Evolutionary conservation across 2,113 vertebrate genomes (phyloP).

Genomic region (Micronycteris hirsuta): DNA sequence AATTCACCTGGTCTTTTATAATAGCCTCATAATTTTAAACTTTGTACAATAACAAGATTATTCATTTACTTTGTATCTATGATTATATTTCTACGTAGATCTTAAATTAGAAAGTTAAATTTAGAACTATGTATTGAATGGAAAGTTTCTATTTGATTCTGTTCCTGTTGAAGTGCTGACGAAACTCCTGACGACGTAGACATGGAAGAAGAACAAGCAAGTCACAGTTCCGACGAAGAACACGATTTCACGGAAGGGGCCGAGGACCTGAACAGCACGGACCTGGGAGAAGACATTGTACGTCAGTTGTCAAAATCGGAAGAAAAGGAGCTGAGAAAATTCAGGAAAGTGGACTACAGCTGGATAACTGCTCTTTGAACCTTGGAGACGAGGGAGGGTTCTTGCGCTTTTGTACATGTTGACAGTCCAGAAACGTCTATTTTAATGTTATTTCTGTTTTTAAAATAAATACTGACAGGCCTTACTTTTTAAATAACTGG

Average conservation of each 20-base stretch:
- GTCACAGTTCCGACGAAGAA: conserved; percentile 87
- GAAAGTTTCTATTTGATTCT: background rate
- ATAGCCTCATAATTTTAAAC: background rate
- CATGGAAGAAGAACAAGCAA: conserved; percentile 87
- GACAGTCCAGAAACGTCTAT: background rate
- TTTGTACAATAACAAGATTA: background rate
- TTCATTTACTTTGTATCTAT: background rate
- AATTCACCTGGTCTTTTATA: background rate
- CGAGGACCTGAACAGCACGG: conserved; percentile 51
- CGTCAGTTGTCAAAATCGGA: conserved; percentile 84
- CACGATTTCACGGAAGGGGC: conserved; percentile 56
- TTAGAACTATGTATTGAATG: background rate
- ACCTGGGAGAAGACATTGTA: conserved; percentile 44
- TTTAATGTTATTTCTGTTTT: conserved; percentile 45
- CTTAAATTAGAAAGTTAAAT: conserved; percentile 5
- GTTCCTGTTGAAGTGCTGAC: conserved; percentile 59
- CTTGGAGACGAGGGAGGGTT: background rate
- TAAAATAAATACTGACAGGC: conserved; percentile 39
- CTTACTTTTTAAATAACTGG: conserved; percentile 15
- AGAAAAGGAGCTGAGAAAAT: conserved; percentile 85
- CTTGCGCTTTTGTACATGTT: background rate
- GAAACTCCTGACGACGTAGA: conserved; percentile 81
- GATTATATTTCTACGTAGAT: background rate
- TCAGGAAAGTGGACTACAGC: conserved; percentile 89
- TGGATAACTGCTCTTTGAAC: conserved; percentile 83